Evolutionary conservation across 2,113 vertebrate genomes (phyloP).

Genomic region (Oryzias celebensis): DNA sequence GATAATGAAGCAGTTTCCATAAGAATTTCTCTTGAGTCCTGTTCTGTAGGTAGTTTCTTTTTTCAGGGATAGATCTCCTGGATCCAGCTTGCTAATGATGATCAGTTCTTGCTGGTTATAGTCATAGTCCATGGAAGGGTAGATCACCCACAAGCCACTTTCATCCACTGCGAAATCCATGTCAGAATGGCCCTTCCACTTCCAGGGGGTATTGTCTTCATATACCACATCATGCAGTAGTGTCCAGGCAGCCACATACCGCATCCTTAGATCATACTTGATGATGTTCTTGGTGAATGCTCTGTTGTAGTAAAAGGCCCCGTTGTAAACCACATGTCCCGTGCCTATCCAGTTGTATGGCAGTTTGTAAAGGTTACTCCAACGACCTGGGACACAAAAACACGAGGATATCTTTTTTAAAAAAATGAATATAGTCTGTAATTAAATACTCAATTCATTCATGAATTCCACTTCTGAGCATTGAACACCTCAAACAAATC

Average conservation of each 20-base stretch:
- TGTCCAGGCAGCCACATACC: slow-evolving; percentile 91
- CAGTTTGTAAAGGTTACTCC: slow-evolving; percentile 97
- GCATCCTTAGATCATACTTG: slow-evolving; percentile 91
- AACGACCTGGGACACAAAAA: slow-evolving; percentile 80
- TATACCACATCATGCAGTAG: slow-evolving; percentile 90
- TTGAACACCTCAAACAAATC: too few species aligned
- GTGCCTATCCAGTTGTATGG: slow-evolving; percentile 99
- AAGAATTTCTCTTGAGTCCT: slow-evolving; percentile 85
- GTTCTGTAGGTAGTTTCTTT: slow-evolving; percentile 94
- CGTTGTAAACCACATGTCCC: slow-evolving; percentile 92
- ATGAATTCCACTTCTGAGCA: neutral
- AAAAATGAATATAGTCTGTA: neutral
- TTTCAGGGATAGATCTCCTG: slow-evolving; percentile 86
- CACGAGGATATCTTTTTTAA: neutral
- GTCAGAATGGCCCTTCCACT: slow-evolving; percentile 96
- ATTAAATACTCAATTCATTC: neutral
- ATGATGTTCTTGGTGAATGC: slow-evolving; percentile 99
- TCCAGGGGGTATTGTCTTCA: slow-evolving; percentile 93
- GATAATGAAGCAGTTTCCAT: slow-evolving; percentile 96
- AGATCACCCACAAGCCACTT: slow-evolving; percentile 97
- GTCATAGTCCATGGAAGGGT: slow-evolving; percentile 85
- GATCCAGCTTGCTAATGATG: slow-evolving; percentile 89
- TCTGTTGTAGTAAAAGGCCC: slow-evolving; percentile 95
- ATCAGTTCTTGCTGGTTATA: slow-evolving; percentile 91
- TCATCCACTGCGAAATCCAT: slow-evolving; percentile 97